These are phyloP conservation scores for Philaenus spumarius DNA, from an alignment of 1,140 invertebrate species.

Conservation along the genomic window DNA sequence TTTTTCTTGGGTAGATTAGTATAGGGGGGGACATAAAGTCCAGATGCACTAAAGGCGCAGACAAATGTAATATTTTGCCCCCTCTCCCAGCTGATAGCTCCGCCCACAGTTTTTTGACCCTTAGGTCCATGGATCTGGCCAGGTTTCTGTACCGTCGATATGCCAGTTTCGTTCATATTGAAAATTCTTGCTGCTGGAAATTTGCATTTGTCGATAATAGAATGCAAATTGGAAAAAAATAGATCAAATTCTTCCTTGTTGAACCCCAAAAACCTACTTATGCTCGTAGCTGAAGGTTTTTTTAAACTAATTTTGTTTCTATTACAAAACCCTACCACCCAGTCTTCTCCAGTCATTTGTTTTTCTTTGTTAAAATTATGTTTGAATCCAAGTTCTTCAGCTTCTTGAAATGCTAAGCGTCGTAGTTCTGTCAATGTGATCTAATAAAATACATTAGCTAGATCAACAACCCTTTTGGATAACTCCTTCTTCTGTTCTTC, in stretches of 20 bases:
- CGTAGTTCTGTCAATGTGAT: no score
- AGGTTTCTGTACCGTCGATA: constrained; percentile 36
- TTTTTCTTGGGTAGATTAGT: constrained; percentile 37
- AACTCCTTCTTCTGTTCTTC: no score
- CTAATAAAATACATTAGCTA: no score
- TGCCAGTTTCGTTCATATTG: constrained; percentile 39
- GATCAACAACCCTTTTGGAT: no score
- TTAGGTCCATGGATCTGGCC: constrained; percentile 11
- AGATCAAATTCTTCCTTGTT: constrained; percentile 24
- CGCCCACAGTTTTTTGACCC: constrained; percentile 16
- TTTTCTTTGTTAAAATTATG: no score
- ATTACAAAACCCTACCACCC: no score
- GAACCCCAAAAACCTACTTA: constrained; percentile 19
- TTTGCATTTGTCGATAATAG: constrained; percentile 32
- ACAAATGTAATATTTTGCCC: constrained; percentile 33
- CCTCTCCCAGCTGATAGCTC: constrained; percentile 27
- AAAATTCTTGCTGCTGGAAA: constrained; percentile 28
- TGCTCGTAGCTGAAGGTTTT: constrained; percentile 28
- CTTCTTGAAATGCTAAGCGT: no score
- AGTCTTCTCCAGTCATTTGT: no score
- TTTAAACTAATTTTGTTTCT: constrained; percentile 10
- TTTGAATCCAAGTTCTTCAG: no score
- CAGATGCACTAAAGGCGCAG: constrained; percentile 30
- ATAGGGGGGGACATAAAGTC: constrained; percentile 36
- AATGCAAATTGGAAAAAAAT: constrained; percentile 33